Evolutionary conservation across 2,888 invertebrate species (phyloP), one percentile per base, ranked within the genome.

Genomic region (Diarsia mendica): DNA sequence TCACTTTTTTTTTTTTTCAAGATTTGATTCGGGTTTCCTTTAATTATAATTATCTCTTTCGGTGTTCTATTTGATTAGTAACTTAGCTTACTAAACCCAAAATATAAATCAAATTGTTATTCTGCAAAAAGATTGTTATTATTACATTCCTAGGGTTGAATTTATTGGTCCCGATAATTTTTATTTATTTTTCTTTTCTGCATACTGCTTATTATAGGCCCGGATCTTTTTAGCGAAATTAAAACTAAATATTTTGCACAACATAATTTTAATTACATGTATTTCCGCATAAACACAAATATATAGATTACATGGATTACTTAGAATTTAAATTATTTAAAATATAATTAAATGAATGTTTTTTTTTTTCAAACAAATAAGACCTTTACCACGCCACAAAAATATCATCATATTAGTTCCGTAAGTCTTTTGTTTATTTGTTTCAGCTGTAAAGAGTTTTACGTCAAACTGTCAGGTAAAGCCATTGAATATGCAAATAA

Each of bases 401-500:
- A 33, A 53, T n/a, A n/a, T 23, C 33, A 61, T 67, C 67, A 64
- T 39, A 39, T 39, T 39, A 28, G 4, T n/a, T 33, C 28, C 58
- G 4, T 18, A 23, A 67, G 44, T 49, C 3, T 0, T 20, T 13
- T 51, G 11, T 20, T 28, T 33, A 1, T 6, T n/a, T 11, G 3
- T 58, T 49, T 53, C 53, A 65, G 18, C 64, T 51, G 20, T 61
- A 33, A 44, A 64, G 51, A 39, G 11, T 28, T 55, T 23, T 9
- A 69, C 49, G 18, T 67, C 28, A 53, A 67, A 48, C 28, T 44
- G 51, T 44, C 33, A 20, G 20, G 63, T 23, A 23, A 46, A 76
- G 66, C 64, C 49, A 80, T 66, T 46, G 44, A 75, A 71, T 61
- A 80, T 80, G 33, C 44, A 70, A 84, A 79, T 74, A 61, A 68